phyloP scores from a whole-genome alignment of 2,113 vertebrate species.

The Elephantulus edwardii region DNA sequence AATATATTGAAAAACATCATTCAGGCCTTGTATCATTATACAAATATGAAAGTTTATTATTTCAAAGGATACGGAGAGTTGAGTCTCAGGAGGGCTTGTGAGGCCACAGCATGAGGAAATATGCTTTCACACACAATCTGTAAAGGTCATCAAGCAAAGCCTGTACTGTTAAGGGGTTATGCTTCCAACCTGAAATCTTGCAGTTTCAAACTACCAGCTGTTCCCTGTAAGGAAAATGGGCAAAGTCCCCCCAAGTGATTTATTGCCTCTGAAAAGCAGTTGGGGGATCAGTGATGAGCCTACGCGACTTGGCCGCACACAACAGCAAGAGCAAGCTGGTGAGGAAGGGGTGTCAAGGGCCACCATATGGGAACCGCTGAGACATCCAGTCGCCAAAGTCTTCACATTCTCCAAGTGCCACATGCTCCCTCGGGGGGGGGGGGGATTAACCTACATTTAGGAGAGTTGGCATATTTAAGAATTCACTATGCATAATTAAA shows the following conservation, averaged over 20 bases:
- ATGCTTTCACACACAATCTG: background rate
- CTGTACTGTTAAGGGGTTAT: too few species aligned
- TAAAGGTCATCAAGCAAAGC: background rate
- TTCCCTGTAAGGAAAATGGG: too few species aligned
- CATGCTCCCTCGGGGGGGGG: background rate
- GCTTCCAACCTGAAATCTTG: too few species aligned
- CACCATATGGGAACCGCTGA: background rate
- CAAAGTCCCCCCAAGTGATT: too few species aligned
- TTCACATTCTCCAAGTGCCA: background rate
- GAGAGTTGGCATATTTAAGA: background rate
- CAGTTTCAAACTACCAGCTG: too few species aligned
- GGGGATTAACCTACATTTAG: background rate
- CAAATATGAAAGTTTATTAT: background rate
- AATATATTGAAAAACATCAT: background rate
- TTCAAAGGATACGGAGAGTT: background rate
- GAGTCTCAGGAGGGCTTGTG: background rate
- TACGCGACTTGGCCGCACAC: too few species aligned
- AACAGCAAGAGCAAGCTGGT: too few species aligned
- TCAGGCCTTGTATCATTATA: background rate
- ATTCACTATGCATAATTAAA: background rate
- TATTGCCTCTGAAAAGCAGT: too few species aligned
- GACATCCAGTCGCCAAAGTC: background rate
- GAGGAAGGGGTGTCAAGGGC: background rate
- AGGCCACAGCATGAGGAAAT: background rate
- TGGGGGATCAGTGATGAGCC: too few species aligned